Evolutionary conservation across 2,113 vertebrate species (phyloP).

Genomic region (Zosterops lateralis): DNA sequence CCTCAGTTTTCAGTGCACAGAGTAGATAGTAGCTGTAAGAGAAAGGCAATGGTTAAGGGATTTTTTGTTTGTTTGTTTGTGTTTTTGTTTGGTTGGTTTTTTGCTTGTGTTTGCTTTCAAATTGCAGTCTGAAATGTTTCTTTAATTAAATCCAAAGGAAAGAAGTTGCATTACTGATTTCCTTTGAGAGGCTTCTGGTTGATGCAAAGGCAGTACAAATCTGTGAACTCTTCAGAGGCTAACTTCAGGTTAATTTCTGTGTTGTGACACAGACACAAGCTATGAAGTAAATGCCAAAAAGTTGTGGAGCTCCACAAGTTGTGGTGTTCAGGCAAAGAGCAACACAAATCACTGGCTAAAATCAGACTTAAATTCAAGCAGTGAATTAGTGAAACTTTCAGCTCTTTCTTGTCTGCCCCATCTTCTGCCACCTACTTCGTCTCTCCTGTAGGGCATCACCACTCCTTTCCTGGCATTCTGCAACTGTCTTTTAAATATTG

Average conservation of each 20-base stretch:
- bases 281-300: neutral
- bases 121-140: constrained; percentile 9
- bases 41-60: neutral
- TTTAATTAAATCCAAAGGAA: constrained; percentile 47
- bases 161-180: constrained; percentile 21
- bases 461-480: neutral
- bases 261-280: neutral
- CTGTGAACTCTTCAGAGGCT: constrained; percentile 8
- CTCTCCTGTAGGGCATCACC: neutral
- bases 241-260: neutral
- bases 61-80: neutral
- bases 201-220: neutral
- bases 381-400: neutral
- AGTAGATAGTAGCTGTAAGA: neutral
- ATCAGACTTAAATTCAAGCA: neutral
- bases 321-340: neutral
- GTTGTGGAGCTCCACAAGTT: neutral
- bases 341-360: neutral
- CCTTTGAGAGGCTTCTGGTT: neutral
- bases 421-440: neutral
- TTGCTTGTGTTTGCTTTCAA: neutral
- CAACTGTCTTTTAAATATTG: neutral
- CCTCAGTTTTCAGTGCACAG: constrained; percentile 11
- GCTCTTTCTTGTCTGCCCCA: neutral
- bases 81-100: neutral